These are phyloP conservation scores for Athetis lepigone DNA, from an alignment of 2,888 invertebrate species.

Conservation along the genomic window DNA sequence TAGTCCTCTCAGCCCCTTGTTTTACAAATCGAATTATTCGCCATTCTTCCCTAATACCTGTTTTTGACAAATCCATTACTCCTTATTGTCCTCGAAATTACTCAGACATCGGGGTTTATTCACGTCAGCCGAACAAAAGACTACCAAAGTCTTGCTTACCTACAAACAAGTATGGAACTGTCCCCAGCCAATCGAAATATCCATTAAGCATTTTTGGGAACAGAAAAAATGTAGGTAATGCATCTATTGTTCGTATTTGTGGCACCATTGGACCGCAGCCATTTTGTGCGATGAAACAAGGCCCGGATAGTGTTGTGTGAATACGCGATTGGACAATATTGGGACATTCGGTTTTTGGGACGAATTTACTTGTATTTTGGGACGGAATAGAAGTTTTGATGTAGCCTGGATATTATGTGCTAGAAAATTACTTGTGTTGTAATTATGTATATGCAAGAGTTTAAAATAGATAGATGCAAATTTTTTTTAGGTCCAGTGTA, in stretches of 20 bases:
- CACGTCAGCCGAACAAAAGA: constrained; percentile 35
- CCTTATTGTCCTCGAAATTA: constrained; percentile 52
- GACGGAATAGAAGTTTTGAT: not conserved
- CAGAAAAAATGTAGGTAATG: constrained; percentile 71
- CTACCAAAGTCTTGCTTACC: constrained; percentile 23
- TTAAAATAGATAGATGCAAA: too few species aligned
- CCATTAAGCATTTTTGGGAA: constrained; percentile 56
- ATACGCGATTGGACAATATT: constrained; percentile 42
- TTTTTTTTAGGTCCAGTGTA: too few species aligned
- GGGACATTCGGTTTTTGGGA: constrained; percentile 33
- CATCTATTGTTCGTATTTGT: constrained; percentile 71
- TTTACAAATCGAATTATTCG: constrained; percentile 58
- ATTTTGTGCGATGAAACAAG: constrained; percentile 63
- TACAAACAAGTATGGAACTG: constrained; percentile 39
- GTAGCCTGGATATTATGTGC: not conserved
- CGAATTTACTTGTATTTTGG: constrained; percentile 29
- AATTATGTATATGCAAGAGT: not conserved
- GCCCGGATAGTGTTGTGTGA: constrained; percentile 50
- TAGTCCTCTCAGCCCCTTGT: constrained; percentile 34
- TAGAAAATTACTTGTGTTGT: not conserved
- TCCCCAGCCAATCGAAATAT: constrained; percentile 48
- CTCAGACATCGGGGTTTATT: constrained; percentile 46
- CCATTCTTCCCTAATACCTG: constrained; percentile 57
- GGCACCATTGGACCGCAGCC: constrained; percentile 57
- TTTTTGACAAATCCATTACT: constrained; percentile 61